Conservation (phyloP, 2,113 vertebrate species). For the Urocitellus parryii region DNA sequence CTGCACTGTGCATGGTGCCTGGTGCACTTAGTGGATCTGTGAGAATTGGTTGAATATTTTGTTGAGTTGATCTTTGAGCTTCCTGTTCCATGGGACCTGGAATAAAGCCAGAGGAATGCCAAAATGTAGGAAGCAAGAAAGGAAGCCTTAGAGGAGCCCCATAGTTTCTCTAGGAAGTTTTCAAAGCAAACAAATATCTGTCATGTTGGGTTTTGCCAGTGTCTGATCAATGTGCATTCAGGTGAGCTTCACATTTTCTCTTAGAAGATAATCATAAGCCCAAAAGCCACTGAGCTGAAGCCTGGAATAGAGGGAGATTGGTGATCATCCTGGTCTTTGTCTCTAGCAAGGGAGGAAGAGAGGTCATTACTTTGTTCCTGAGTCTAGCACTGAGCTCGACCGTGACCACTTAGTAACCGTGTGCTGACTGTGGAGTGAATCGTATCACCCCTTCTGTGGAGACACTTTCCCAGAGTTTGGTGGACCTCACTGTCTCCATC, state of each 20-base stretch:
- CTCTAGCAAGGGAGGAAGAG: background rate
- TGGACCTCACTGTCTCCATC: background rate
- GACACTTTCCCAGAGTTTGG: background rate
- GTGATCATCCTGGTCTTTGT: background rate
- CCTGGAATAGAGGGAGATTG: background rate
- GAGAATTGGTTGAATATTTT: background rate
- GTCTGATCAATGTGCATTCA: background rate
- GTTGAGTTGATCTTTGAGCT: slow-evolving; percentile 18
- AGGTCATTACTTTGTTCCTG: background rate
- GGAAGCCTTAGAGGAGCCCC: background rate
- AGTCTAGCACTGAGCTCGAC: background rate
- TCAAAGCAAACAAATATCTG: background rate
- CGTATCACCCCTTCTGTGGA: background rate
- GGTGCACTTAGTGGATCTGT: background rate
- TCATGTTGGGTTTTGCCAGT: background rate
- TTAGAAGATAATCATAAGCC: background rate
- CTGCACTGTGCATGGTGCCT: background rate
- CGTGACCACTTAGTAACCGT: accelerated
- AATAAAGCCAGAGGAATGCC: background rate
- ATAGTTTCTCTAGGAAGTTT: background rate
- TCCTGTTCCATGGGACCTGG: background rate
- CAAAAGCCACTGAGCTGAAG: background rate
- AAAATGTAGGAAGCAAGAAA: background rate
- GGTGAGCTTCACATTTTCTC: background rate
- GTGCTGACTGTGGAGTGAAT: background rate